phyloP scores from a whole-genome alignment of 1,140 invertebrate species.

The Belonocnema kinseyi region DNA sequence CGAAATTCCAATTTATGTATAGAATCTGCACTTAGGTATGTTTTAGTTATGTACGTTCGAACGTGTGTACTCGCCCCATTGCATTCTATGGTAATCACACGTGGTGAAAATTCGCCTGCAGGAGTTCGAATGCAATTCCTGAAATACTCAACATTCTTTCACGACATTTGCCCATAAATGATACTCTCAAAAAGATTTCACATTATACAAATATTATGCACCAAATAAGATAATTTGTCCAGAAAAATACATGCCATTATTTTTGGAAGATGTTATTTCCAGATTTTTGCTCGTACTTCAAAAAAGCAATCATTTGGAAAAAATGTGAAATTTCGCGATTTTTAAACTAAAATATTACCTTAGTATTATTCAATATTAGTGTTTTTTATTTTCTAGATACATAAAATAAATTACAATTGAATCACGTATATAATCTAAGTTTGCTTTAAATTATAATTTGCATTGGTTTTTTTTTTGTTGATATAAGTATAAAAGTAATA shows the following conservation, averaged over 20 bases:
- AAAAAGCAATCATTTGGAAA: too few relatives aligned
- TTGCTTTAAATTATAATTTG: too few relatives aligned
- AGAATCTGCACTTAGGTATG: neutral
- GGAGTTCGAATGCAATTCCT: slow-evolving; percentile 4
- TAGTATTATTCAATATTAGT: too few relatives aligned
- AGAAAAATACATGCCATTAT: neutral
- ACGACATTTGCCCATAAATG: neutral
- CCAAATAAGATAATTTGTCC: neutral
- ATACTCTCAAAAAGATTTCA: neutral
- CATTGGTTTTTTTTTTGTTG: neutral
- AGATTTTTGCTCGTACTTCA: too few relatives aligned
- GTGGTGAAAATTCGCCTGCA: slow-evolving; percentile 2
- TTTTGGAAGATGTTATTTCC: neutral
- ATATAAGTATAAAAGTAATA: neutral
- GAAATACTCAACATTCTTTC: slow-evolving; percentile 8
- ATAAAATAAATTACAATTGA: too few relatives aligned
- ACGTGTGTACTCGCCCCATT: neutral
- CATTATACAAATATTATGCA: neutral
- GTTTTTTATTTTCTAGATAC: too few relatives aligned
- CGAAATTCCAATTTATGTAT: neutral
- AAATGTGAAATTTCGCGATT: too few relatives aligned
- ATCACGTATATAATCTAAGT: too few relatives aligned
- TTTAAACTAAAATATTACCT: too few relatives aligned
- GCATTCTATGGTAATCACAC: slow-evolving; percentile 6
- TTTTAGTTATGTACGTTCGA: neutral